Percentiles rank a stretch among this genome's conserved stretches.
Conservation (phyloP, 2,888 invertebrate genomes). For the Aelia acuminata region DNA sequence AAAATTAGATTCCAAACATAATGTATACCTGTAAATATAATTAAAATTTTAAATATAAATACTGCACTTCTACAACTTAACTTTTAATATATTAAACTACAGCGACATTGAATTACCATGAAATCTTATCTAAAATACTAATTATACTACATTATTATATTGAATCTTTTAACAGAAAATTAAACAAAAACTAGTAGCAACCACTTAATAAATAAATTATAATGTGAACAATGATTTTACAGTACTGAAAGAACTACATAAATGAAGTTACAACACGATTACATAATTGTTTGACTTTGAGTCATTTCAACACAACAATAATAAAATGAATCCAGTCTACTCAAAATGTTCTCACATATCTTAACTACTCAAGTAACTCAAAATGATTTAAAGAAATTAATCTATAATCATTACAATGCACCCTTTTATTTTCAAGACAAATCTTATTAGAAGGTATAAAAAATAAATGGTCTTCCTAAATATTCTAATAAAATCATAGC, state of each 20-base stretch:
- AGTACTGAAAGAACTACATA: slow-evolving; percentile 13
- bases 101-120: background rate
- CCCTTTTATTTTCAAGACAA: background rate
- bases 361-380: too few species aligned
- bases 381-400: background rate
- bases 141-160: background rate
- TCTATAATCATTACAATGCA: background rate
- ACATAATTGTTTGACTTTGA: background rate
- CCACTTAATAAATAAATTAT: background rate
- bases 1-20: background rate
- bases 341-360: background rate
- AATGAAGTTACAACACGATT: background rate
- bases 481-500: too few species aligned
- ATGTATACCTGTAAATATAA: background rate
- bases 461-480: too few species aligned
- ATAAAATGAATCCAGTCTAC: background rate
- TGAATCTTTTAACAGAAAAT: background rate
- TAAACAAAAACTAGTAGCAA: background rate
- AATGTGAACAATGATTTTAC: background rate
- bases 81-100: background rate
- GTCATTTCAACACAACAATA: background rate
- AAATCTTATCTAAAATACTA: background rate
- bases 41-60: background rate
- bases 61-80: background rate
- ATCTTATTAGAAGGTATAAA: background rate